Evolutionary conservation across 2,797 vertebrate genomes (phyloP).

Genomic region (Leptodactylus fallax): DNA sequence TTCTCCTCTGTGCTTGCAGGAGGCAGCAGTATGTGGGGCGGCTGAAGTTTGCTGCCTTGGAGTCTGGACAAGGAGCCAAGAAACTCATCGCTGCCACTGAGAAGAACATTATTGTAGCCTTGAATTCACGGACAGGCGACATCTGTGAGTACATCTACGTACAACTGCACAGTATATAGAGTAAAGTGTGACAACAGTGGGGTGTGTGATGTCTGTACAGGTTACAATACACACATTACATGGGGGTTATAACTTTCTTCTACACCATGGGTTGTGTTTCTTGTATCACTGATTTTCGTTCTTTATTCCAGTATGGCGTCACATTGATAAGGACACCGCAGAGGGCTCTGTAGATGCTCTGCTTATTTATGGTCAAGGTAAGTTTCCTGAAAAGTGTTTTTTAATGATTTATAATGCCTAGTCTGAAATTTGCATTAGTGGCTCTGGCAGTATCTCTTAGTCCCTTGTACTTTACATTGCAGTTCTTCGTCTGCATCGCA

Average conservation of each 20-base stretch:
- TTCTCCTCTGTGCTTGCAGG: slow-evolving; percentile 73
- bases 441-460: background rate
- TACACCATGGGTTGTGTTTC: background rate
- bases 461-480: background rate
- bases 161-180: background rate
- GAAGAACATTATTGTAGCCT: slow-evolving; percentile 90
- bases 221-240: too few relatives aligned
- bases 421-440: background rate
- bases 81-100: slow-evolving; percentile 92
- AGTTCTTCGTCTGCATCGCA: background rate
- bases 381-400: slow-evolving; percentile 41
- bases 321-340: slow-evolving; percentile 88
- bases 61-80: slow-evolving; percentile 89
- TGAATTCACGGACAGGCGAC: slow-evolving; percentile 92
- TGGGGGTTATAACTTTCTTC: background rate
- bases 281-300: background rate
- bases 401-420: too few relatives aligned
- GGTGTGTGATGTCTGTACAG: too few relatives aligned
- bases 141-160: slow-evolving; percentile 82
- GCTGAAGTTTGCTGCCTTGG: slow-evolving; percentile 89
- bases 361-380: slow-evolving; percentile 90
- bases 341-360: slow-evolving; percentile 88
- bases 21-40: slow-evolving; percentile 94
- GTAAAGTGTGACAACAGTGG: background rate
- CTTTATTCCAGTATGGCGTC: slow-evolving; percentile 87